Conservation (phyloP, 2,113 vertebrate genomes). For the Neolamprologus ventralis region DNA sequence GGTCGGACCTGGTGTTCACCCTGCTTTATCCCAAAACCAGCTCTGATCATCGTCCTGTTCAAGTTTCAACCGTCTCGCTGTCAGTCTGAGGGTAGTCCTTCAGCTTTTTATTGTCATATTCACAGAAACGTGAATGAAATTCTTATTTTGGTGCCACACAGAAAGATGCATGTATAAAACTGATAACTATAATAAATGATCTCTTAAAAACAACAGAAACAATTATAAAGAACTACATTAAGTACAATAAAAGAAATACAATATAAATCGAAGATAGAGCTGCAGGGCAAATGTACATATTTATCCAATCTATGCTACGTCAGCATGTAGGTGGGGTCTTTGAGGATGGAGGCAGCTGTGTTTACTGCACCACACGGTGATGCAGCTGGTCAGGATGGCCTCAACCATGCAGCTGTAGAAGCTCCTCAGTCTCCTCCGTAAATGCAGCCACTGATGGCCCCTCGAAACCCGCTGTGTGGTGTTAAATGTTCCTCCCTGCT, state of each 20-base stretch:
- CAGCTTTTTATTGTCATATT: not conserved
- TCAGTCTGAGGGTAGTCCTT: not conserved
- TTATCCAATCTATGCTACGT: not conserved
- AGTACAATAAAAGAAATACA: not conserved
- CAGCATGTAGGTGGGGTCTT: not conserved
- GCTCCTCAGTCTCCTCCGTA: not conserved
- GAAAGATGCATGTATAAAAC: not conserved
- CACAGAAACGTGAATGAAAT: not conserved
- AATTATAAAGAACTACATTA: not conserved
- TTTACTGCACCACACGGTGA: not conserved
- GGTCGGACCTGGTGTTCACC: not conserved
- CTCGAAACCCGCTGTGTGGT: fast-evolving
- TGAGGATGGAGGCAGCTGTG: not conserved
- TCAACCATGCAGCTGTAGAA: not conserved
- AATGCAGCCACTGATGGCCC: not conserved
- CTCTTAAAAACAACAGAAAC: not conserved
- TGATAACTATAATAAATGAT: not conserved
- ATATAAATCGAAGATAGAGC: not conserved
- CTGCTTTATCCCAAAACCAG: not conserved
- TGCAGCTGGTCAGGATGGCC: not conserved
- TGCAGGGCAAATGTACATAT: not conserved
- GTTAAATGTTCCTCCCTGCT: not conserved
- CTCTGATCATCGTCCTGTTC: not conserved
- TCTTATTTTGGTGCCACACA: not conserved
- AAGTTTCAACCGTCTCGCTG: not conserved